Conservation (phyloP, 1,140 invertebrate genomes). For the Psix sp. region DNA sequence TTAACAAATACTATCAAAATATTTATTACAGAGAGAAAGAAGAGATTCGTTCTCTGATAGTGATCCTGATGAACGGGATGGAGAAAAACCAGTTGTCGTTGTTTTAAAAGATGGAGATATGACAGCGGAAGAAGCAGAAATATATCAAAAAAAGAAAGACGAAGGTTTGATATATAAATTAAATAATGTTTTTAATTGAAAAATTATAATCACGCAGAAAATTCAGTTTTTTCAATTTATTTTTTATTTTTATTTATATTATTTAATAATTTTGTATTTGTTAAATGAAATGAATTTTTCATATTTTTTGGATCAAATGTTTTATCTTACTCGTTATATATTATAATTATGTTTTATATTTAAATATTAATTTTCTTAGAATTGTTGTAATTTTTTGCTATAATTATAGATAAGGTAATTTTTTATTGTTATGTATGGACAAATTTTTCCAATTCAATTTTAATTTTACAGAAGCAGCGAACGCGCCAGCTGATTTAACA, state of each 20-base stretch:
- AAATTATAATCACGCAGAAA: too few relatives aligned
- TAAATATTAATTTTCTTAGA: too few relatives aligned
- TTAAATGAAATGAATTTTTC: background rate
- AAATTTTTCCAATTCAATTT: conserved; percentile 3
- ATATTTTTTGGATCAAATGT: too few relatives aligned
- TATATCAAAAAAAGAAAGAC: conserved; percentile 73
- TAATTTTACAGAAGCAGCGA: conserved; percentile 74
- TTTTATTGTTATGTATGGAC: background rate
- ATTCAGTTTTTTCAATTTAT: too few relatives aligned
- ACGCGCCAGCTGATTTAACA: conserved; percentile 77
- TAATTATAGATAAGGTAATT: too few relatives aligned
- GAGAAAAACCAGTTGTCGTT: conserved; percentile 88
- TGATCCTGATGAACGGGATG: conserved; percentile 81
- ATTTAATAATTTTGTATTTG: too few relatives aligned
- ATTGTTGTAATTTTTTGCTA: too few relatives aligned
- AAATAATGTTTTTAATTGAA: too few relatives aligned
- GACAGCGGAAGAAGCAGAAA: conserved; percentile 85
- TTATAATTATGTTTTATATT: too few relatives aligned
- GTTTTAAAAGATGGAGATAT: conserved; percentile 88
- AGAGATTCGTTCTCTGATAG: conserved; percentile 71
- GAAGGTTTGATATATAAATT: conserved; percentile 65
- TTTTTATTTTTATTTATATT: too few relatives aligned
- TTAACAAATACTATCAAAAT: background rate
- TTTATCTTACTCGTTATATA: too few relatives aligned
- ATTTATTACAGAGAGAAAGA: conserved; percentile 73